Evolutionary conservation across 2,888 invertebrate species (phyloP), one percentile per base, ranked within the genome.

Genomic region (Abscondita cerata): DNA sequence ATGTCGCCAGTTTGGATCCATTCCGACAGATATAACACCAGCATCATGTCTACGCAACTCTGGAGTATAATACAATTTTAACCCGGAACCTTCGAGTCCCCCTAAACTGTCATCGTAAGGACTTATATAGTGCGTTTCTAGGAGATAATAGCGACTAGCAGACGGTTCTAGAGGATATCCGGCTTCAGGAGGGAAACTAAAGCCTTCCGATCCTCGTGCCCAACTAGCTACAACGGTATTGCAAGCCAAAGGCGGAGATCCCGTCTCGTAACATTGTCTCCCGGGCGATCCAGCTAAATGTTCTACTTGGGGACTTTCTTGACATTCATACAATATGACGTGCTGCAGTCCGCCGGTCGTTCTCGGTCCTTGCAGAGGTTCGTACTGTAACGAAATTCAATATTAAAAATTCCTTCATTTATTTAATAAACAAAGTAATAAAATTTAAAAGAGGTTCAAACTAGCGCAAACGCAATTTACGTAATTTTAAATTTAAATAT

Each of bases 101-200:
- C 53, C 80, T 58, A 81, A 73, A 61, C 72, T 76, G 16, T 78
- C 78, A 66, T 80, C 80, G 19, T 74, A 68, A 48, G 88, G 87
- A 75, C 87, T 89, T 72, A 86, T 86, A 77, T 89, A 90, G 80
- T 89, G 89, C 20, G 89, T 89, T 80, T 90, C 89, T 81, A 90
- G 82, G 75, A 90, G 83, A 79, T 87, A 89, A 79, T 85, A 87
- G 69, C 84, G 84, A 61, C 59, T 64, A 13, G 83, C 78, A 66
- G 83, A 81, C 38, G 86, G 84, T 71, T 89, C 89, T 69, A 91
- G 78, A 34, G 90, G 87, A 76, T 89, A 88, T 40, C 90, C 90
- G 34, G 87, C 87, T 79, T 89, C 88, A 12, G 85, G 84, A 54
- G 89, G 89, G 78, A 87, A 88, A 76, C 87, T 86, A 76, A 88